Conservation (phyloP, 2,113 vertebrate species). For the Stigmatopora nigra region DNA sequence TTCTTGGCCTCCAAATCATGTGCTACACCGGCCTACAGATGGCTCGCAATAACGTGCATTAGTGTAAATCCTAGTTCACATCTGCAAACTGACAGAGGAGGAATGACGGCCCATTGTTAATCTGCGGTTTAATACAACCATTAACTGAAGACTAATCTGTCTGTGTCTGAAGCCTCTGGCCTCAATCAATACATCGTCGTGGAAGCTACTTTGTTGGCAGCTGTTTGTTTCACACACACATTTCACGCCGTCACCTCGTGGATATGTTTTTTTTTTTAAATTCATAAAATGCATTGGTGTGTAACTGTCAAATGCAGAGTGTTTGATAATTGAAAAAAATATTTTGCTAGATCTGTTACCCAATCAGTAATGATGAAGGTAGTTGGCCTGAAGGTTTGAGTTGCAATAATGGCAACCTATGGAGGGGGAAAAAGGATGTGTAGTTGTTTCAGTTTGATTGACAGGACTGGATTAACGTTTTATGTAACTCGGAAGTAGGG, state of each 20-base stretch:
- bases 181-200: slow-evolving; percentile 42
- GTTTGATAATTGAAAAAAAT: too few relatives aligned
- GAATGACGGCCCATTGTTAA: slow-evolving; percentile 53
- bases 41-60: slow-evolving; percentile 49
- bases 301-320: too few relatives aligned
- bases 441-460: slow-evolving; percentile 49
- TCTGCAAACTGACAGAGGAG: slow-evolving; percentile 47
- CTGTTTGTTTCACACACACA: not conserved
- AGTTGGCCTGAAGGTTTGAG: not conserved
- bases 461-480: slow-evolving; percentile 56
- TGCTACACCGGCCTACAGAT: slow-evolving; percentile 34
- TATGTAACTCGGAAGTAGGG: slow-evolving; percentile 58
- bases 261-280: not conserved
- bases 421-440: slow-evolving; percentile 11
- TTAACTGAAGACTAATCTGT: slow-evolving; percentile 49
- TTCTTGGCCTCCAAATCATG: slow-evolving; percentile 26
- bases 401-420: slow-evolving; percentile 9
- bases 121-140: slow-evolving; percentile 54
- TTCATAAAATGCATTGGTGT: not conserved
- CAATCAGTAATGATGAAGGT: not conserved
- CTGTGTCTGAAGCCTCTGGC: slow-evolving; percentile 24
- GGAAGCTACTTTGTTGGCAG: slow-evolving; percentile 11
- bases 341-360: too few relatives aligned
- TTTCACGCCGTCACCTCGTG: not conserved
- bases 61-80: slow-evolving; percentile 54